These are phyloP conservation scores for Strix aluco DNA, from an alignment of 2,113 vertebrate genomes.

Conservation along the genomic window DNA sequence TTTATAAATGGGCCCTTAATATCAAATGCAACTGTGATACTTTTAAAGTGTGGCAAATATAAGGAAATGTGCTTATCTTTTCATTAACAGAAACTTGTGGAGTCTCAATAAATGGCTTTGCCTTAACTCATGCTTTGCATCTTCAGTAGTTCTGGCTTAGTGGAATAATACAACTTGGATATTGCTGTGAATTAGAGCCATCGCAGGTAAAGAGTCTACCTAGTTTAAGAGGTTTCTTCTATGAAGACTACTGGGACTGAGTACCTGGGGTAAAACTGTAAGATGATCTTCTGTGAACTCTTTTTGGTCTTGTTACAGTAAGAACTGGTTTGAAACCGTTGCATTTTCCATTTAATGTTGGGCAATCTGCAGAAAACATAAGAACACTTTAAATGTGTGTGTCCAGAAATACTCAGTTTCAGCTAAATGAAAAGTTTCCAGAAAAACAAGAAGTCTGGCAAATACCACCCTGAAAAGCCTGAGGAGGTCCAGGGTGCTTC, in stretches of 20 bases:
- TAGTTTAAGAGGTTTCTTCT: neutral
- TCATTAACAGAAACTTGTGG: neutral
- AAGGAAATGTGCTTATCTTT: neutral
- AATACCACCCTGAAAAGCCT: neutral
- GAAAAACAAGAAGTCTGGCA: neutral
- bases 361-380: neutral
- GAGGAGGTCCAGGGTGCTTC: neutral
- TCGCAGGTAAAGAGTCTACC: neutral
- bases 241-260: neutral
- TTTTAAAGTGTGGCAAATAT: neutral
- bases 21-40: neutral
- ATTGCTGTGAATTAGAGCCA: neutral
- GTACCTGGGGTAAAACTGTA: neutral
- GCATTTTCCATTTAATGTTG: neutral
- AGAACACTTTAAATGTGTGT: neutral
- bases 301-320: neutral
- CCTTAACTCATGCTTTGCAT: neutral
- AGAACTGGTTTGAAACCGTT: neutral
- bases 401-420: neutral
- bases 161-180: neutral
- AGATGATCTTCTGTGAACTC: neutral
- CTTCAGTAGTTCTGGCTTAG: neutral
- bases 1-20: conserved; percentile 44
- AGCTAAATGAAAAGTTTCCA: neutral
- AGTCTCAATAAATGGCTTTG: neutral